Evolutionary conservation across 2,113 vertebrate genomes (phyloP).

Genomic region (Protomyctophum bolini): DNA sequence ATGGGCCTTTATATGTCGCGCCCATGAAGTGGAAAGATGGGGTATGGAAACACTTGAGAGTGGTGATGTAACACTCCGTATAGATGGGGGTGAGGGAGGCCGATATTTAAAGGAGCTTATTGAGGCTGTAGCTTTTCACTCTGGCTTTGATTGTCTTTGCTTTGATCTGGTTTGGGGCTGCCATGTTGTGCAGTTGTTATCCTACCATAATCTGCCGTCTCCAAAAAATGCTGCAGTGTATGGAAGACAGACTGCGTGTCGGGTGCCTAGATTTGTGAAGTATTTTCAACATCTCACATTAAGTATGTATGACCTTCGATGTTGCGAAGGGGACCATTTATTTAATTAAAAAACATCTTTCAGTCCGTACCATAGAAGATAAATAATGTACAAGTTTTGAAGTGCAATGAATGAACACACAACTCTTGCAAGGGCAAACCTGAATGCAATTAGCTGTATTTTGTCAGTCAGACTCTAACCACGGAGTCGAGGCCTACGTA

Average conservation of each 20-base stretch:
- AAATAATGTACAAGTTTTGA: slow-evolving; percentile 36
- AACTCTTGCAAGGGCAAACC: slow-evolving; percentile 23
- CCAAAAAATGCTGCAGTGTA: slow-evolving; percentile 52
- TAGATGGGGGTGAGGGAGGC: slow-evolving; percentile 39
- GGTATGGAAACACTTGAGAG: slow-evolving; percentile 63
- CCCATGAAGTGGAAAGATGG: slow-evolving; percentile 55
- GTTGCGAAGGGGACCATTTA: slow-evolving; percentile 8
- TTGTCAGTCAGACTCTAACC: slow-evolving; percentile 17
- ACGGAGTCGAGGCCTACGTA: no score
- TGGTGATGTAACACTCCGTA: slow-evolving; percentile 46
- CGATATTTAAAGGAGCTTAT: slow-evolving; percentile 75
- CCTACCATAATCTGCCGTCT: slow-evolving; percentile 70
- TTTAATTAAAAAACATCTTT: not conserved
- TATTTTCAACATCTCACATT: slow-evolving; percentile 24
- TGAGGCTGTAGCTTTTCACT: slow-evolving; percentile 69
- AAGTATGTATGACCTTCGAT: slow-evolving; percentile 38
- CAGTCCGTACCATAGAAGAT: not conserved
- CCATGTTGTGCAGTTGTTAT: slow-evolving; percentile 73
- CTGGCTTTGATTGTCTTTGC: slow-evolving; percentile 77
- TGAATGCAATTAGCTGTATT: not conserved
- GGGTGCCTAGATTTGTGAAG: slow-evolving; percentile 19
- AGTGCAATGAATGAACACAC: slow-evolving; percentile 12
- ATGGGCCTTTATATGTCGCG: slow-evolving; percentile 41
- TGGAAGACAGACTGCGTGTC: slow-evolving; percentile 53
- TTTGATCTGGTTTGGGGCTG: slow-evolving; percentile 75